phyloP scores from a whole-genome alignment of 2,113 vertebrate genomes.

The Patagioenas fasciata region DNA sequence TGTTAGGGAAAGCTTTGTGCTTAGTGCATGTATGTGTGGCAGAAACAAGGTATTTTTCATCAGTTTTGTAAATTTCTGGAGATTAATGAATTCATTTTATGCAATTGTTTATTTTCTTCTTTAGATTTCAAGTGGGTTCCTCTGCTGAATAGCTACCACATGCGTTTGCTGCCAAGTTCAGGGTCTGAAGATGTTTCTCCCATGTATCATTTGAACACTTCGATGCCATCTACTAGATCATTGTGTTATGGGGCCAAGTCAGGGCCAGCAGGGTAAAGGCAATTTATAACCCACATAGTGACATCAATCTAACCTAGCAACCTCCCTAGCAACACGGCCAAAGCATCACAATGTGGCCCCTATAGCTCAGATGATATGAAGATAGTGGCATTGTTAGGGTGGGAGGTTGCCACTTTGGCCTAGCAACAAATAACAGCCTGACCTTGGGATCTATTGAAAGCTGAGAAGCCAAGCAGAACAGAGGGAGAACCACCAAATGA shows the following conservation, averaged over 20 bases:
- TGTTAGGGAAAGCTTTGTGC: not conserved
- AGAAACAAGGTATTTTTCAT: not conserved
- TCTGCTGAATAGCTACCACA: not conserved
- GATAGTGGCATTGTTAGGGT: conserved; percentile 60
- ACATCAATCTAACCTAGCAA: conserved; percentile 71
- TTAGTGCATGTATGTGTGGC: not conserved
- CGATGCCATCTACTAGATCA: conserved; percentile 56
- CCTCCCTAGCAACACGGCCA: conserved; percentile 71
- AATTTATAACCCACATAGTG: conserved; percentile 69
- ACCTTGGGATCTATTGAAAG: conserved; percentile 69
- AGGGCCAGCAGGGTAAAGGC: conserved; percentile 59
- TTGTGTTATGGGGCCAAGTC: conserved; percentile 59
- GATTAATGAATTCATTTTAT: not conserved
- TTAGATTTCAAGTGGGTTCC: not conserved
- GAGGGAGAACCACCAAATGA: conserved; percentile 43
- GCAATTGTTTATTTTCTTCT: not conserved
- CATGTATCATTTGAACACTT: not conserved
- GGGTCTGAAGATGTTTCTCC: not conserved
- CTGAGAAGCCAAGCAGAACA: conserved; percentile 70
- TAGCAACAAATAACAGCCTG: conserved; percentile 66
- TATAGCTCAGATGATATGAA: conserved; percentile 55
- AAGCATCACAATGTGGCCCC: conserved; percentile 66
- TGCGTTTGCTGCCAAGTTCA: conserved; percentile 31
- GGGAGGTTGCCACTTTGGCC: conserved; percentile 63
- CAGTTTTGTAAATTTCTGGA: not conserved